phyloP scores from a whole-genome alignment of 2,113 vertebrate genomes.

The Neogale vison region DNA sequence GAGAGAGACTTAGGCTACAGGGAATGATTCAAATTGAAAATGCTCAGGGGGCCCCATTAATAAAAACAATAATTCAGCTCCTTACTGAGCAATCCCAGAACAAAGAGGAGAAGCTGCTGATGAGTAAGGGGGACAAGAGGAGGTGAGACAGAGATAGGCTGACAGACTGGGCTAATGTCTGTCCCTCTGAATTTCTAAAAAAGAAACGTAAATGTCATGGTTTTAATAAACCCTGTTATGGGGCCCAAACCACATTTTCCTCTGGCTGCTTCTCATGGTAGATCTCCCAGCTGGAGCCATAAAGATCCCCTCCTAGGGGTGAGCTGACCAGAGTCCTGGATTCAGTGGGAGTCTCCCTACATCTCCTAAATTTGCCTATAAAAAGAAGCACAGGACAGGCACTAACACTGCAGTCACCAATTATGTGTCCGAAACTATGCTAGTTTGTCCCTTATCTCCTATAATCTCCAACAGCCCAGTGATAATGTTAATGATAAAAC shows the following conservation, averaged over 20 bases:
- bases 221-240: neutral
- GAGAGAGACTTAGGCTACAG: constrained; percentile 18
- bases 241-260: neutral
- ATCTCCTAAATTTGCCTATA: neutral
- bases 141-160: neutral
- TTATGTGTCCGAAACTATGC: neutral
- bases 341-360: neutral
- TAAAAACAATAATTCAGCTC: constrained; percentile 69
- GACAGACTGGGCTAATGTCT: neutral
- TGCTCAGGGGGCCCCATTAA: constrained; percentile 64
- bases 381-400: neutral
- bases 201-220: neutral
- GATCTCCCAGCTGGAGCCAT: neutral
- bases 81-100: constrained; percentile 49
- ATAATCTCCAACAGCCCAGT: neutral
- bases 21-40: constrained; percentile 71
- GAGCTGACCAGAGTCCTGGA: neutral
- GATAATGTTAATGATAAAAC: constrained; percentile 32
- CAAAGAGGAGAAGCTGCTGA: constrained; percentile 51
- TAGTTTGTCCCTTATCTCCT: neutral
- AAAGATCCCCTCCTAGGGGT: neutral
- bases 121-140: neutral
- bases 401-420: accelerated
- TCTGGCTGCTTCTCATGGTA: neutral
- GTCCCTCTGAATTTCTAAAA: neutral